These are phyloP conservation scores for Brachyopa scutellaris DNA, from an alignment of 2,888 invertebrate genomes.

Conservation along the genomic window DNA sequence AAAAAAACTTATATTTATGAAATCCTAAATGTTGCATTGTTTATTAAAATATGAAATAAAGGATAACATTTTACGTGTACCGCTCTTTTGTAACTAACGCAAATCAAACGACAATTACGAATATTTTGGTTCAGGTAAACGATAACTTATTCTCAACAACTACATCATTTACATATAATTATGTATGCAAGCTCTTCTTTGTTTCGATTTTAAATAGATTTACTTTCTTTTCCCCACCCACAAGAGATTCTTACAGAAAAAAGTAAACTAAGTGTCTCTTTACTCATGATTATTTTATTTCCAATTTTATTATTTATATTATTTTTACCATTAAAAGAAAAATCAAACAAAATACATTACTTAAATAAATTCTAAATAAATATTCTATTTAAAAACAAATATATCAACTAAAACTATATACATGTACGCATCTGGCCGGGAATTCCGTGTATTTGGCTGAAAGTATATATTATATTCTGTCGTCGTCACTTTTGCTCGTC, in stretches of 20 bases:
- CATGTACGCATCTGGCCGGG: constrained; percentile 81
- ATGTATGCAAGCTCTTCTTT: constrained; percentile 45
- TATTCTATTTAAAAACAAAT: constrained; percentile 56
- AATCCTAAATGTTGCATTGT: too few species aligned
- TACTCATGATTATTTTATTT: constrained; percentile 46
- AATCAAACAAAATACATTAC: constrained; percentile 13
- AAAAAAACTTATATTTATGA: neutral
- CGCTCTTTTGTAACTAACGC: neutral
- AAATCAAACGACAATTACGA: constrained; percentile 35
- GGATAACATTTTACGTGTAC: too few species aligned
- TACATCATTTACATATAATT: too few species aligned
- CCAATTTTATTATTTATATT: constrained; percentile 39
- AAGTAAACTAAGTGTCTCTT: constrained; percentile 11
- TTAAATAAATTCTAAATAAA: constrained; percentile 34
- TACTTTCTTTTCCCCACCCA: constrained; percentile 4
- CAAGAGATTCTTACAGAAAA: constrained; percentile 23
- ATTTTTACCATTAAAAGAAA: constrained; percentile 29
- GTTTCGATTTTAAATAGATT: constrained; percentile 14
- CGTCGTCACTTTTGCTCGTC: constrained; percentile 73
- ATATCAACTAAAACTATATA: constrained; percentile 68
- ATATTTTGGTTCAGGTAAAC: constrained; percentile 57
- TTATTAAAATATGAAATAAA: neutral
- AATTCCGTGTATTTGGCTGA: constrained; percentile 82
- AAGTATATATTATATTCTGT: constrained; percentile 75
- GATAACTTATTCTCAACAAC: constrained; percentile 5